Percentiles rank a stretch among this genome's conserved stretches.
Conservation (phyloP, 1,140 invertebrate species). For the Ips typographus region DNA sequence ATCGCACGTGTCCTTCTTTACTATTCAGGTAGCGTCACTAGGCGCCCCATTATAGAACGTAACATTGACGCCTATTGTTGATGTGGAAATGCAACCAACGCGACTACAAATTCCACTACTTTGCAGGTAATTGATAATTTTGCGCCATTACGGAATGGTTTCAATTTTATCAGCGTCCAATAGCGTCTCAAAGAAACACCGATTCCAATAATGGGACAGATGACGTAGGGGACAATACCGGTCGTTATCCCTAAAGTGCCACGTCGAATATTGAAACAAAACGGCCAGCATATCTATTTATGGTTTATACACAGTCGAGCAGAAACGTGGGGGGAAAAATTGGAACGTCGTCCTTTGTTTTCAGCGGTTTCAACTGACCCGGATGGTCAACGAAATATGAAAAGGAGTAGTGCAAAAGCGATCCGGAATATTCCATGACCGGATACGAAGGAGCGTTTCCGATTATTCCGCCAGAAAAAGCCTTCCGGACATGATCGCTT, state of each 20-base stretch:
- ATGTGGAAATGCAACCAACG: too few relatives aligned
- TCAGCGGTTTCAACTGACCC: constrained; percentile 3
- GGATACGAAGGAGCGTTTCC: constrained; percentile 12
- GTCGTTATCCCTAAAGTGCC: constrained; percentile 1
- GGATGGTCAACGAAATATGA: constrained; percentile 16
- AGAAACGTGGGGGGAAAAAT: constrained; percentile 1
- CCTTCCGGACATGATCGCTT: constrained; percentile 13
- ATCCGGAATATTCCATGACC: constrained; percentile 10
- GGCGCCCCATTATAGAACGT: constrained; percentile 24
- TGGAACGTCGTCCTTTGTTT: neutral
- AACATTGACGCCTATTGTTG: constrained; percentile 29
- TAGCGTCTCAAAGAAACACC: too few relatives aligned
- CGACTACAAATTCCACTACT: too few relatives aligned
- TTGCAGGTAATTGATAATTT: too few relatives aligned
- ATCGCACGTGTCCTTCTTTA: constrained; percentile 31
- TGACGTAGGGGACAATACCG: neutral
- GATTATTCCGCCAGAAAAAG: constrained; percentile 18
- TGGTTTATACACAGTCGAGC: constrained; percentile 3
- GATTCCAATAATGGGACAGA: neutral
- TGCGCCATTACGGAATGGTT: too few relatives aligned
- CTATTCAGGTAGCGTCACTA: constrained; percentile 24
- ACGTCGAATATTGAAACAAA: constrained; percentile 3
- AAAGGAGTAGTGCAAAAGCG: constrained; percentile 16
- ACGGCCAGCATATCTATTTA: neutral
- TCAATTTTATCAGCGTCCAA: too few relatives aligned